A percentile compares a stretch with the other conserved stretches of the same genome.
Conservation (phyloP, 2,113 vertebrate species). For the Eclectus roratus region DNA sequence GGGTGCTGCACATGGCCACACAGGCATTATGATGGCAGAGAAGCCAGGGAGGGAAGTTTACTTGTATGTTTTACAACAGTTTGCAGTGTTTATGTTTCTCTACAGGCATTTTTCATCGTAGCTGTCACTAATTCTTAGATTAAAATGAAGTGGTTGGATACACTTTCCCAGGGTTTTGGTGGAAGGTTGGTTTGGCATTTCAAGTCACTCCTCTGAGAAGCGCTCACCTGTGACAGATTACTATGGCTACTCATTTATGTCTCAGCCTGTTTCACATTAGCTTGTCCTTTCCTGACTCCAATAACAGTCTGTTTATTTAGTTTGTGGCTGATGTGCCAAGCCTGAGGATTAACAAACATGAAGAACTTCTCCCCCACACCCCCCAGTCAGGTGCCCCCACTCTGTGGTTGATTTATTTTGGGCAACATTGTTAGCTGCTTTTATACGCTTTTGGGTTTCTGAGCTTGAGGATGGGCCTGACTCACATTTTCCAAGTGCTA, state of each 20-base stretch:
- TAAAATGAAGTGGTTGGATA: background rate
- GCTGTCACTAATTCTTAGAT: background rate
- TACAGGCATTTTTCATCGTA: background rate
- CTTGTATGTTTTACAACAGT: background rate
- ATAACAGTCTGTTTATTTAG: slow-evolving; percentile 18
- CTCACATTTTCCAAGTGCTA: slow-evolving; percentile 29
- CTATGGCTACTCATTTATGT: slow-evolving; percentile 6
- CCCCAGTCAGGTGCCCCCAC: slow-evolving; percentile 2
- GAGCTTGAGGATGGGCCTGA: slow-evolving; percentile 8
- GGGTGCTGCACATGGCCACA: background rate
- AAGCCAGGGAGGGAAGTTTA: background rate
- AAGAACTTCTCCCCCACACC: background rate
- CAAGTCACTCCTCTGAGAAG: background rate
- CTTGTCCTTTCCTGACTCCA: slow-evolving; percentile 20
- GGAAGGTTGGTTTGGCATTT: background rate
- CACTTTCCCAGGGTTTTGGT: background rate
- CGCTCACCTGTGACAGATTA: background rate
- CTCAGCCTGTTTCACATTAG: slow-evolving; percentile 31
- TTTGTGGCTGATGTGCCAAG: slow-evolving; percentile 11
- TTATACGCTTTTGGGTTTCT: slow-evolving; percentile 45
- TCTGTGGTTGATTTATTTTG: slow-evolving; percentile 42
- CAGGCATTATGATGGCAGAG: background rate
- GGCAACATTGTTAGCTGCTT: background rate
- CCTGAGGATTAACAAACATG: background rate
- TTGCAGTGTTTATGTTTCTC: background rate